Conservation (phyloP, 2,113 vertebrate genomes). For the Ptychochromis oligacanthus region DNA sequence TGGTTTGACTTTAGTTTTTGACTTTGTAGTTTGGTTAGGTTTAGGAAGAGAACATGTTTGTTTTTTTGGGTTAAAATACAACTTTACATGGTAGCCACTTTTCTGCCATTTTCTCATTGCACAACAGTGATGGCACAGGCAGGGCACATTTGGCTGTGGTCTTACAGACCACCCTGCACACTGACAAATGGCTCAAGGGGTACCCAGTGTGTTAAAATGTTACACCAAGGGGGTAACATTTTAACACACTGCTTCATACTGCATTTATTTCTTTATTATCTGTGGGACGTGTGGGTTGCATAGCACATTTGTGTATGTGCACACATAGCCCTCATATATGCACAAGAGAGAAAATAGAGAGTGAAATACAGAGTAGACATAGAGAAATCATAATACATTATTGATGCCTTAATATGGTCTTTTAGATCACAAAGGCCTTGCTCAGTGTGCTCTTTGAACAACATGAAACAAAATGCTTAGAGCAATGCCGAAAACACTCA, state of each 20-base stretch:
- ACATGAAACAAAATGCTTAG: conserved; percentile 72
- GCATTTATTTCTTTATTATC: not conserved
- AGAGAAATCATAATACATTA: conserved; percentile 65
- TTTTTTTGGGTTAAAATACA: no score
- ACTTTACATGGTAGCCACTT: not conserved
- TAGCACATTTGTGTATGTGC: not conserved
- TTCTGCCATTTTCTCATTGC: not conserved
- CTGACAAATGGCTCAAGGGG: not conserved
- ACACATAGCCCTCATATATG: not conserved
- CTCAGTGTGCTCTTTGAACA: conserved; percentile 65
- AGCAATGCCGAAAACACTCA: conserved; percentile 50
- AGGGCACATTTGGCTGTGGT: not conserved
- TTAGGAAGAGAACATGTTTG: not conserved
- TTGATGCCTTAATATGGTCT: conserved; percentile 67
- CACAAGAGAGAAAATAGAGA: not conserved
- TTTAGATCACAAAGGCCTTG: conserved; percentile 63
- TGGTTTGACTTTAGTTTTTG: not conserved
- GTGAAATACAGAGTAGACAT: conserved; percentile 25
- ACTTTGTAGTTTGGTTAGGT: not conserved
- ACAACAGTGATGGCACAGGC: not conserved
- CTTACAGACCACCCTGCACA: not conserved
- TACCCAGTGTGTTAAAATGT: not conserved
- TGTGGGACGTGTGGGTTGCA: not conserved
- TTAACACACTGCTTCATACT: no score
- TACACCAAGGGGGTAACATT: not conserved